These are phyloP conservation scores for Pempheris klunzingeri DNA, from an alignment of 2,797 vertebrate genomes.

Conservation along the genomic window DNA sequence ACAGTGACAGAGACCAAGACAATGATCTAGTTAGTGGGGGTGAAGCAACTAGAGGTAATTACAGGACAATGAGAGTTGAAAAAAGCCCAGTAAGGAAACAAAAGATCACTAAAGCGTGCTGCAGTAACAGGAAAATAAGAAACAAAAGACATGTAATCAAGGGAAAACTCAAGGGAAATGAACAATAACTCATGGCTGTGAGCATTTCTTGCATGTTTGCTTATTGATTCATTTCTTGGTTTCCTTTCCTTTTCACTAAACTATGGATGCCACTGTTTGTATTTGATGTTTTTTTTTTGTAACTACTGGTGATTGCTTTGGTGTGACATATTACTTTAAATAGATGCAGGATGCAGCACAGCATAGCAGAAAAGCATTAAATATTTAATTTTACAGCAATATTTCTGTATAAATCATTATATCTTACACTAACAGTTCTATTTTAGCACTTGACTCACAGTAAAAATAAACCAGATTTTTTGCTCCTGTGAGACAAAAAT, in stretches of 20 bases:
- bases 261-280: background rate
- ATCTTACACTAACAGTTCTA: background rate
- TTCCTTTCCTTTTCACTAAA: background rate
- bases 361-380: background rate
- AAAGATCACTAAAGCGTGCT: background rate
- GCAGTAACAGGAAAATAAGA: background rate
- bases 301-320: background rate
- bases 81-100: background rate
- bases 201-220: background rate
- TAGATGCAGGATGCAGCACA: background rate
- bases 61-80: slow-evolving; percentile 10
- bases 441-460: background rate
- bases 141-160: background rate
- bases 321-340: slow-evolving; percentile 12
- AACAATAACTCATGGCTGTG: slow-evolving; percentile 11
- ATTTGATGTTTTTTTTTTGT: background rate
- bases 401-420: slow-evolving; percentile 20
- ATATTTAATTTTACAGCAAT: slow-evolving; percentile 8
- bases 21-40: slow-evolving; percentile 51
- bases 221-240: background rate
- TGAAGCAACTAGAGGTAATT: slow-evolving; percentile 38
- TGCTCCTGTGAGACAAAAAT: background rate
- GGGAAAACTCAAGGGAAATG: background rate
- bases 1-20: slow-evolving; percentile 47
- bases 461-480: background rate